Percentiles rank a stretch among this genome's conserved stretches.
These are phyloP conservation scores for Anoplius nigerrimus DNA, from an alignment of 2,888 invertebrate species.

Conservation along the genomic window DNA sequence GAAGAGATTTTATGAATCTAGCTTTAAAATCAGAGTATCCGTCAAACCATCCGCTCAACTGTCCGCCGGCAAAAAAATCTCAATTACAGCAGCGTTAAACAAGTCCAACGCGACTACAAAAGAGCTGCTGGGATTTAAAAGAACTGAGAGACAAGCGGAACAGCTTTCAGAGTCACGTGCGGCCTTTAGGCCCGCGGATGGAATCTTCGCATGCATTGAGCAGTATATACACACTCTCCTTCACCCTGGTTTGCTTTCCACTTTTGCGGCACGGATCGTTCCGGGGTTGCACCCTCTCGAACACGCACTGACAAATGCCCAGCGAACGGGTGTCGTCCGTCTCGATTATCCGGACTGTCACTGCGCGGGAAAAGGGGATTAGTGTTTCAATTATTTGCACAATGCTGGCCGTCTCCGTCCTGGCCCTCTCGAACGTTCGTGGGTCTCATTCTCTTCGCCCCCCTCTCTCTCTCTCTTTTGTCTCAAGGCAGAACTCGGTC, in stretches of 20 bases:
- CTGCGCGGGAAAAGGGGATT: slow-evolving; percentile 63
- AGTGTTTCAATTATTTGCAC: slow-evolving; percentile 74
- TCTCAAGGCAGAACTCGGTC: slow-evolving; percentile 29
- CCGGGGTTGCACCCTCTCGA: slow-evolving; percentile 63
- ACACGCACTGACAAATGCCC: slow-evolving; percentile 46
- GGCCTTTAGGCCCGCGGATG: slow-evolving; percentile 56
- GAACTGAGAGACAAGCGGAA: no score
- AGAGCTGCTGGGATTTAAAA: no score
- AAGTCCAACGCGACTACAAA: no score
- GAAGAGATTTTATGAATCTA: no score
- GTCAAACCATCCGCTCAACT: no score
- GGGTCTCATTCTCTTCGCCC: neutral
- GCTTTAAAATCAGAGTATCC: no score
- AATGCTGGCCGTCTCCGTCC: slow-evolving; percentile 58
- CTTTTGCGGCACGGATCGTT: slow-evolving; percentile 60
- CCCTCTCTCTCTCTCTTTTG: slow-evolving; percentile 17
- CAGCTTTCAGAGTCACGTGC: slow-evolving; percentile 66
- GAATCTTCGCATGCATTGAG: neutral
- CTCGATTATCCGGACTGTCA: slow-evolving; percentile 45
- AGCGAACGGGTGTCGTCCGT: slow-evolving; percentile 12
- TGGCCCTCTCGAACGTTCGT: neutral
- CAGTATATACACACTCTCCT: slow-evolving; percentile 47
- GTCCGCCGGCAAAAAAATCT: no score
- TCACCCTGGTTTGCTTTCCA: slow-evolving; percentile 59
- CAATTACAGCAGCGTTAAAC: no score